Base-by-base conservation (phyloP, 1,140 invertebrate species). In the Diachasma alloeum region DNA sequence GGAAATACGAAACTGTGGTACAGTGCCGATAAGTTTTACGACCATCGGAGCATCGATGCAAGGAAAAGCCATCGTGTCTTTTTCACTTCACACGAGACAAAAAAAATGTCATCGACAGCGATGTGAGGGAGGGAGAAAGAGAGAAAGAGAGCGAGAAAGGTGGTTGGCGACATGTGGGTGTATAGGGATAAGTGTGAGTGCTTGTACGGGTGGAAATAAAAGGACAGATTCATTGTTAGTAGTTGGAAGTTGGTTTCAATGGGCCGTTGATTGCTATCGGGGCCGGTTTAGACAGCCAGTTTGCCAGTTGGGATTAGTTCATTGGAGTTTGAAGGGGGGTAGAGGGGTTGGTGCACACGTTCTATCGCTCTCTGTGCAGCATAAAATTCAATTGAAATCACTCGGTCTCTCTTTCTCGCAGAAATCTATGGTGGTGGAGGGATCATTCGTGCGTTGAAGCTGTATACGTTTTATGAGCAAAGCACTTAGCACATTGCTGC, bases 171-270 rank as follows among this genome's bases (percentile, higher is more conserved):
- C 59, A 63, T 26, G 59, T 24, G 59, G 59, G 24, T 63, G 59
- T 24, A 26, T 53, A 19, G 48, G 15, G 15, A 53, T 66, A 31
- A 31, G 59, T 37, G 31, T 68, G 31, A 37, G 17, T 22, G 48
- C 15, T 59, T 63, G 56, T 31, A 73, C 11, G 9, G 37, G n/a
- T 31, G 15, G 13, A 19, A 56, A 72, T 24, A 72, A 72, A 72
- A 72, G 46, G 19, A 31, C 44, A 48, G 19, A 72, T 71, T 46
- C 26, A 73, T 31, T 36, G 53, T 36, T 63, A 59, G 72, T 59
- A 63, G 72, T 73, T 56, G 72, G 72, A 37, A 42, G 48, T 56
- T 63, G 72, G 53, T 73, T 73, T 73, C 53, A 73, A 73, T 73
- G 53, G 46, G 19, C 24, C 36, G 37, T 67, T 74, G 63, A 74